A percentile compares a stretch with the other conserved stretches of the same genome.
Evolutionary conservation across 2,888 invertebrate species (phyloP).

Genomic region (Synanthedon tipuliformis): DNA sequence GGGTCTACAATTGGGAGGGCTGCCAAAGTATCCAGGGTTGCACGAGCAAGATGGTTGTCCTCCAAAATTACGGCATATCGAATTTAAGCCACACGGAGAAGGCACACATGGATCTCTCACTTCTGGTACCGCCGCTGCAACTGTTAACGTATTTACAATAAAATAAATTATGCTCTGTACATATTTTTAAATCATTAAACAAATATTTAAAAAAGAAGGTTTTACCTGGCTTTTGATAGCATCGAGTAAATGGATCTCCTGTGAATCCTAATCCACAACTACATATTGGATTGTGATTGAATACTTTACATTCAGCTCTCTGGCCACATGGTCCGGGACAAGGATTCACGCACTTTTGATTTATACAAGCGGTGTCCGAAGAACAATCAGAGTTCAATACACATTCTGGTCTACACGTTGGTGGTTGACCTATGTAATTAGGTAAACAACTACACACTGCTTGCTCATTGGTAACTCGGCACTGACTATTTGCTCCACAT

Average conservation of each 20-base stretch:
- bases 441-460: conserved; percentile 79
- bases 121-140: conserved; percentile 29
- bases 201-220: neutral
- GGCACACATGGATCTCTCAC: conserved; percentile 73
- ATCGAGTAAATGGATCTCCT: conserved; percentile 77
- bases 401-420: conserved; percentile 76
- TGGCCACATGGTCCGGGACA: conserved; percentile 79
- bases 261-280: conserved; percentile 72
- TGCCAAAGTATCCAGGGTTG: conserved; percentile 70
- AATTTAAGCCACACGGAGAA: conserved; percentile 76
- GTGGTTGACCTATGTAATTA: conserved; percentile 76
- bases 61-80: conserved; percentile 67
- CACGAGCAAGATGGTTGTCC: conserved; percentile 74
- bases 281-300: conserved; percentile 79
- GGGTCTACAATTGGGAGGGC: conserved; percentile 76
- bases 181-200: neutral
- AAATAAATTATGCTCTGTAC: neutral
- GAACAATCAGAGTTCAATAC: conserved; percentile 75
- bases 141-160: conserved; percentile 13
- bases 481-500: conserved; percentile 74
- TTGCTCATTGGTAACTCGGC: conserved; percentile 67
- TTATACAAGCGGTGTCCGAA: conserved; percentile 73
- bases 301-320: conserved; percentile 76
- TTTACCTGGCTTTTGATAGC: conserved; percentile 67
- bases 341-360: conserved; percentile 78